Percentiles rank a stretch among this genome's conserved stretches.
Conservation (phyloP, 2,888 invertebrate species). For the Rhagium mordax region DNA sequence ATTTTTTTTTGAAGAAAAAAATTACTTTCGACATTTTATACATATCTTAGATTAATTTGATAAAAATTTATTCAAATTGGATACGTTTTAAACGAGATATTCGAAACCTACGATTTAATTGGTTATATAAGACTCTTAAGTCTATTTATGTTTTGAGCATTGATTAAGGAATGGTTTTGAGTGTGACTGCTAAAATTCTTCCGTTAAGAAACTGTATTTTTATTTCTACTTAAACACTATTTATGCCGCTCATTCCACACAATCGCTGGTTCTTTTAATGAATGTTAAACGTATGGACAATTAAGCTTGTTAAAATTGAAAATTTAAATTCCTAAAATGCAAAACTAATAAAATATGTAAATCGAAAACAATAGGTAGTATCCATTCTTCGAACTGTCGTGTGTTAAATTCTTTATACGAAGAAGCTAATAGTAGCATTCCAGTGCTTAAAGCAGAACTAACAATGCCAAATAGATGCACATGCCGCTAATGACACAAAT, state of each 20-base stretch:
- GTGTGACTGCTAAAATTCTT: no score
- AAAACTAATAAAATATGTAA: slow-evolving; percentile 58
- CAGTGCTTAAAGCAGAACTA: slow-evolving; percentile 46
- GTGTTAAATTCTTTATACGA: slow-evolving; percentile 51
- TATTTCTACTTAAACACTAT: not conserved
- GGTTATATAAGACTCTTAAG: no score
- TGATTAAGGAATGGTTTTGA: no score
- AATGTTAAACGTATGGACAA: slow-evolving; percentile 44
- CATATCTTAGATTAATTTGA: no score
- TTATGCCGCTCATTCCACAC: not conserved
- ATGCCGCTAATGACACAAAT: slow-evolving; percentile 26
- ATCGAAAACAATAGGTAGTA: slow-evolving; percentile 55
- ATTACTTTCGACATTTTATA: no score
- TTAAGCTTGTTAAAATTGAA: slow-evolving; percentile 51
- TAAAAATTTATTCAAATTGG: no score
- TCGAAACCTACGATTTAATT: no score
- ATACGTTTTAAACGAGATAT: no score
- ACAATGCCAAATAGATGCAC: slow-evolving; percentile 49
- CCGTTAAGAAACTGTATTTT: no score
- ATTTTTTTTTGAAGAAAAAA: no score
- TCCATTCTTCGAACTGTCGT: slow-evolving; percentile 46
- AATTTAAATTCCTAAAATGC: slow-evolving; percentile 55
- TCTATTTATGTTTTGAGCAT: no score
- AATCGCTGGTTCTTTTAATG: not conserved
- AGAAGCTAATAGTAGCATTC: slow-evolving; percentile 45